Conservation (phyloP, 2,888 invertebrate genomes). For the Drosophila seclusa region DNA sequence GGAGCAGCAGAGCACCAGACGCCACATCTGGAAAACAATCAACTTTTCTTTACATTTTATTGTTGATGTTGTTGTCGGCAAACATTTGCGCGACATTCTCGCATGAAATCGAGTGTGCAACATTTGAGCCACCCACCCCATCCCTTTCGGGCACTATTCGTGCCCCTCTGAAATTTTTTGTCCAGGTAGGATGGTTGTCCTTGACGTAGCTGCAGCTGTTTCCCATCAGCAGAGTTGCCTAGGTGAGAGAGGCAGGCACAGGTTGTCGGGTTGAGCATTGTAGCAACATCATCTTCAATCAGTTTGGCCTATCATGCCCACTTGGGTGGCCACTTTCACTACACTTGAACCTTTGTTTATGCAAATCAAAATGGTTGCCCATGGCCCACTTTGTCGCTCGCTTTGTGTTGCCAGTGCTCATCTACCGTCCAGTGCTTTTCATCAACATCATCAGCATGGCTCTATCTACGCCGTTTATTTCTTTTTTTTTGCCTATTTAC, state of each 20-base stretch:
- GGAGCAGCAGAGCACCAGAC: conserved; percentile 24
- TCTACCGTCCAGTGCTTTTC: conserved; percentile 47
- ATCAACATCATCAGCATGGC: conserved; percentile 41
- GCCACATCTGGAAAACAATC: conserved; percentile 63
- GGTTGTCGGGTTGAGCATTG: conserved; percentile 8
- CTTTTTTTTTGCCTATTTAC: conserved; percentile 20
- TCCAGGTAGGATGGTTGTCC: conserved; percentile 62
- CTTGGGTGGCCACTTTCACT: conserved; percentile 68
- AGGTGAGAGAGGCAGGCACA: neutral
- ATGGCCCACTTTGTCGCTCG: conserved; percentile 65
- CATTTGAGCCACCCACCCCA: conserved; percentile 36
- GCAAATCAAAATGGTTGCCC: conserved; percentile 77
- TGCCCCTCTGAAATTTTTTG: conserved; percentile 5
- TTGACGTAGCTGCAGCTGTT: conserved; percentile 44
- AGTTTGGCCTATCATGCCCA: conserved; percentile 64
- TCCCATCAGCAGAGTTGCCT: conserved; percentile 17
- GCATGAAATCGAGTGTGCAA: conserved; percentile 78
- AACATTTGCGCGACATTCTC: conserved; percentile 73
- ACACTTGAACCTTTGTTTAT: conserved; percentile 79
- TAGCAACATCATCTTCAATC: conserved; percentile 64
- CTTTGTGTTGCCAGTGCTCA: conserved; percentile 40
- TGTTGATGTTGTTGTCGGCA: conserved; percentile 58
- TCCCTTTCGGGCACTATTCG: neutral
- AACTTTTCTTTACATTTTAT: conserved; percentile 58
- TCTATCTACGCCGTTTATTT: neutral